These are phyloP conservation scores for Pemphredon lugubris DNA, from an alignment of 2,888 invertebrate species.

Conservation along the genomic window DNA sequence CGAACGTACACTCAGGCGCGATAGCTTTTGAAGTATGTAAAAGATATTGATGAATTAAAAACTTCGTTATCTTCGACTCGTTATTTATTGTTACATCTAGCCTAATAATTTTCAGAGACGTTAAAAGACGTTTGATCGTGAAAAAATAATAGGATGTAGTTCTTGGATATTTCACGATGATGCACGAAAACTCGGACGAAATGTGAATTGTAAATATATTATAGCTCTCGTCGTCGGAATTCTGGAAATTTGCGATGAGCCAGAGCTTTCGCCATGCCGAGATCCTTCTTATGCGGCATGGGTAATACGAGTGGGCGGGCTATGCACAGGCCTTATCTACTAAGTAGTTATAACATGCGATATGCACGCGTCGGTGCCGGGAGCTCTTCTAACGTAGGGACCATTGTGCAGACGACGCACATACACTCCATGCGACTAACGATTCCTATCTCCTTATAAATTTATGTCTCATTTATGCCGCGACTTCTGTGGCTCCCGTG, in stretches of 20 bases:
- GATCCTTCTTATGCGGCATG: conserved; percentile 26
- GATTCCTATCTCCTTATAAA: conserved; percentile 42
- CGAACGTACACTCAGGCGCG: too few relatives aligned
- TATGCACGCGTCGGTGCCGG: conserved; percentile 34
- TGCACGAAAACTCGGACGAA: too few relatives aligned
- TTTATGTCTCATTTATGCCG: conserved; percentile 41
- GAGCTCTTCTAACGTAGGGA: conserved; percentile 18
- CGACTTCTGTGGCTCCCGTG: background rate
- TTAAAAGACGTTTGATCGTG: too few relatives aligned
- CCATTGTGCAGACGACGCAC: conserved; percentile 30
- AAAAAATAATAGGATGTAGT: too few relatives aligned
- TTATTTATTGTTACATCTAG: too few relatives aligned
- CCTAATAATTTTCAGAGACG: too few relatives aligned
- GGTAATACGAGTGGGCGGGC: conserved; percentile 24
- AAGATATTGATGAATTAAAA: too few relatives aligned
- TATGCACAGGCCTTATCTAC: conserved; percentile 27
- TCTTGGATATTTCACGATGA: too few relatives aligned
- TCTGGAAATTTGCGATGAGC: conserved; percentile 15
- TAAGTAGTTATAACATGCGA: conserved; percentile 45
- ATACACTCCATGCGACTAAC: conserved; percentile 27
- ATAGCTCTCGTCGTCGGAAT: too few relatives aligned
- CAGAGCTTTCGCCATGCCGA: conserved; percentile 21
- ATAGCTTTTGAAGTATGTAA: too few relatives aligned
- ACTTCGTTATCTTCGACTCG: too few relatives aligned
- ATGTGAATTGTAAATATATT: too few relatives aligned